Base-by-base conservation (phyloP, 2,797 vertebrate genomes). In the Echiichthys vipera region DNA sequence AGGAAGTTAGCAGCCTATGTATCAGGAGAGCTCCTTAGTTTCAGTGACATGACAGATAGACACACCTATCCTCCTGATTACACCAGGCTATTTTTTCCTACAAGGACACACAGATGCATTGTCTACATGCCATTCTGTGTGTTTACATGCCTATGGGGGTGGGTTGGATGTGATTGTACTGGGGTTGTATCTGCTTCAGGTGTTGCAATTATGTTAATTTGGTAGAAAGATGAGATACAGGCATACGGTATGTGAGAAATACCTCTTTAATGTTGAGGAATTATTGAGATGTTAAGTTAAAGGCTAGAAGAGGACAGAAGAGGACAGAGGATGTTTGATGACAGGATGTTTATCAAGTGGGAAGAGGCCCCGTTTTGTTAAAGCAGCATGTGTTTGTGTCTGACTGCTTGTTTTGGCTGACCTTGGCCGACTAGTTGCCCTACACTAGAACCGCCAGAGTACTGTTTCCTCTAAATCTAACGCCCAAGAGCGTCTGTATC, bases 331-430 rank as follows among this genome's bases (percentile, higher is more conserved):
- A 68, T 74, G 64, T 81, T 67, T 65, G 37, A 1, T n/a, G 5
- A 42, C 42, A 72, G 72, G 75, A 75, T 71, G 76, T 85, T 84
- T 77, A 71, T 34, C 14, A 34, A 64, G 45, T 1, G 1, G 58
- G 34, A 66, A 81, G 43, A 54, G 49, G 42, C 18, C 14, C 29
- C 18, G 15, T 30, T 36, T 37, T 4, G 25, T 66, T 40, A 51
- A 25, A 54, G 50, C 22, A 4, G 46, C 15, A 6, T 53, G 5
- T 39, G 50, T 75, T 66, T 61, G 30, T 47, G 56, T 68, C 15
- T 45, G 51, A 17, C 24, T 29, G 39, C 3, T n/a, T 56, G 32
- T 53, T 43, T 64, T 6, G 12, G 2, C 53, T 43, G 57, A 57
- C 50, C 51, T 51, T 57, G 50, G 7, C 57, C 32, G 50, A 78